phyloP scores from a whole-genome alignment of 1,140 invertebrate species.

The Pachyrhynchus sulphureomaculatus region DNA sequence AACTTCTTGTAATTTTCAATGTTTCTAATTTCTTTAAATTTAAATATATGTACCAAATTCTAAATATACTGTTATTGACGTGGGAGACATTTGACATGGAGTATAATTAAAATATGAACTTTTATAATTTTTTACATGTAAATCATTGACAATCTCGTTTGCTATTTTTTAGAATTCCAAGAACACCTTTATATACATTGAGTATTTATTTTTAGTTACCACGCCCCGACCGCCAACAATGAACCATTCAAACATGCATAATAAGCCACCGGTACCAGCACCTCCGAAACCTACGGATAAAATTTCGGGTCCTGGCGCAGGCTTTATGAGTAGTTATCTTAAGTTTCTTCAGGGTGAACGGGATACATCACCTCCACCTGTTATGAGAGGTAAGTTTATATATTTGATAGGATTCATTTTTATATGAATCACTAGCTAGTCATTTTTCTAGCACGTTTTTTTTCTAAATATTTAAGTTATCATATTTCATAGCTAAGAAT shows the following conservation, averaged over 20 bases:
- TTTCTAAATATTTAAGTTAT: too few relatives aligned
- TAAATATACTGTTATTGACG: too few relatives aligned
- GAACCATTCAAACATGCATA: constrained; percentile 34
- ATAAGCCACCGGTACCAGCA: constrained; percentile 9
- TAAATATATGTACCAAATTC: too few relatives aligned
- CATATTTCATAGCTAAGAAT: too few relatives aligned
- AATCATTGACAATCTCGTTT: too few relatives aligned
- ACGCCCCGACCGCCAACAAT: constrained; percentile 39
- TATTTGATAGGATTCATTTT: not conserved
- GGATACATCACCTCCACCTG: constrained; percentile 74
- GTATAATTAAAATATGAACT: too few relatives aligned
- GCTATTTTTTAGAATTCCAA: too few relatives aligned
- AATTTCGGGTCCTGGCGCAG: constrained; percentile 64
- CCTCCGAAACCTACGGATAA: constrained; percentile 53
- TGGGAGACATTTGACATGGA: too few relatives aligned
- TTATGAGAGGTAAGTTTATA: constrained; percentile 54
- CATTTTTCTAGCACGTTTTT: not conserved
- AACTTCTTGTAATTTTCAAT: too few relatives aligned
- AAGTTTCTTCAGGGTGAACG: constrained; percentile 81
- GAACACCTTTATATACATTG: too few relatives aligned
- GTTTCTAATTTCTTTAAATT: too few relatives aligned
- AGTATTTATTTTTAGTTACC: constrained; percentile 37
- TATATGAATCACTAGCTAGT: not conserved
- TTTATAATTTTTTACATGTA: too few relatives aligned
- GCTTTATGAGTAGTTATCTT: constrained; percentile 82